Percentiles rank a stretch among this genome's conserved stretches.
phyloP scores from a whole-genome alignment of 2,888 invertebrate genomes.

The Monopis laevigella region DNA sequence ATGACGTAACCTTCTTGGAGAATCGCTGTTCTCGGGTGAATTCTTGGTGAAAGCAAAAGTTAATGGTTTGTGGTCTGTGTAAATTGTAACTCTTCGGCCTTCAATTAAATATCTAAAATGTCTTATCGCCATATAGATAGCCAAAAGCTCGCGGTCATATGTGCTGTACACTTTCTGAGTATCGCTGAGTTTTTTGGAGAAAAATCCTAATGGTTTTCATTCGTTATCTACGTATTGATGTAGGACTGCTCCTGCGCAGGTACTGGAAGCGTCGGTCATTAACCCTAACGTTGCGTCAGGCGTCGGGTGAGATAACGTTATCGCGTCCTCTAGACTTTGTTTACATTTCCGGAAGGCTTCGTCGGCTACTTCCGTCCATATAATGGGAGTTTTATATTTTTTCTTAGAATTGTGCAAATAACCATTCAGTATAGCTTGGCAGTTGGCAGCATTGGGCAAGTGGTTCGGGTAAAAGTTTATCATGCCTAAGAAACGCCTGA shows the following conservation, averaged over 20 bases:
- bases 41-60: too few relatives aligned
- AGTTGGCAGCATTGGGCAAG: constrained; percentile 25
- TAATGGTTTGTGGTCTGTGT: constrained; percentile 22
- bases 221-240: constrained; percentile 24
- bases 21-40: too few relatives aligned
- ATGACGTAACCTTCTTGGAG: too few relatives aligned
- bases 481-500: constrained; percentile 26
- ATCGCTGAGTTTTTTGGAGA: constrained; percentile 26
- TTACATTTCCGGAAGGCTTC: constrained; percentile 23
- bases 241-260: constrained; percentile 29
- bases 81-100: constrained; percentile 18
- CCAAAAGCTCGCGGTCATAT: constrained; percentile 21
- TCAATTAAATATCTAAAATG: constrained; percentile 20
- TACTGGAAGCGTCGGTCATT: constrained; percentile 30
- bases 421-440: constrained; percentile 24
- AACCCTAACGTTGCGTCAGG: constrained; percentile 22
- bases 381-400: constrained; percentile 20
- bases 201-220: constrained; percentile 30
- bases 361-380: constrained; percentile 20
- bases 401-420: constrained; percentile 19
- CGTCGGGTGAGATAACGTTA: constrained; percentile 25
- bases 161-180: constrained; percentile 27
- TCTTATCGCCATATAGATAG: constrained; percentile 18
- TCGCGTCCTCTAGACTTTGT: constrained; percentile 20
- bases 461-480: constrained; percentile 31